A percentile compares a stretch with the other conserved stretches of the same genome.
These are phyloP conservation scores for Orussus abietinus DNA, from an alignment of 1,140 invertebrate species.

Conservation along the genomic window DNA sequence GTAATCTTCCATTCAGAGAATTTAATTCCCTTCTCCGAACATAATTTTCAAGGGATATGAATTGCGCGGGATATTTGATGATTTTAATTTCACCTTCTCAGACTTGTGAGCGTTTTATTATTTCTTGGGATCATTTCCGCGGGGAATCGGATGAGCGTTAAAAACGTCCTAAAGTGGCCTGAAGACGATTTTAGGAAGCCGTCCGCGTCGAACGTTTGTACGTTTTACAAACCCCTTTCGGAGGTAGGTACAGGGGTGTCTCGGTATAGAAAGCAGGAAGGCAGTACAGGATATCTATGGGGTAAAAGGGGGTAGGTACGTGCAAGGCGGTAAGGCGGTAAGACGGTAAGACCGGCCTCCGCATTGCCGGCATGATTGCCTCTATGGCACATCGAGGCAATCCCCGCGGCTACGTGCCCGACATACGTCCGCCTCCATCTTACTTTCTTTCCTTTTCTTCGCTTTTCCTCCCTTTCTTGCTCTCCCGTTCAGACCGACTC, in stretches of 20 bases:
- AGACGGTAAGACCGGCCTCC: constrained; percentile 50
- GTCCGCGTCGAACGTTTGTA: constrained; percentile 22
- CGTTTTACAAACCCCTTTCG: constrained; percentile 31
- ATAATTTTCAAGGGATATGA: no score
- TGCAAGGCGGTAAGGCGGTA: constrained; percentile 37
- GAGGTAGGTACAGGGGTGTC: constrained; percentile 1
- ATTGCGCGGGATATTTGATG: no score
- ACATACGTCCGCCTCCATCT: constrained; percentile 53
- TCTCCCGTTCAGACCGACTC: constrained; percentile 29
- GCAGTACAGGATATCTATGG: constrained; percentile 18
- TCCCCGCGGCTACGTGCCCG: constrained; percentile 53
- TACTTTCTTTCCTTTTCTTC: constrained; percentile 32
- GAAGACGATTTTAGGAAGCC: no score
- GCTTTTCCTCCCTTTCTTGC: constrained; percentile 18
- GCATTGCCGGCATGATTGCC: constrained; percentile 55
- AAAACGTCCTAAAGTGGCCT: no score
- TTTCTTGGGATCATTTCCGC: no score
- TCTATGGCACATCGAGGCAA: constrained; percentile 55
- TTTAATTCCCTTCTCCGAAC: no score
- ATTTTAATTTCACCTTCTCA: no score
- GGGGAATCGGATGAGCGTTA: no score
- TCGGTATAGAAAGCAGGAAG: constrained; percentile 16
- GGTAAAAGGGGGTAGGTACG: constrained; percentile 27
- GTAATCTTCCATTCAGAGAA: no score
- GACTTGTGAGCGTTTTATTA: no score